phyloP scores from a whole-genome alignment of 2,888 invertebrate species.

The Rhamphomyia laevipes region DNA sequence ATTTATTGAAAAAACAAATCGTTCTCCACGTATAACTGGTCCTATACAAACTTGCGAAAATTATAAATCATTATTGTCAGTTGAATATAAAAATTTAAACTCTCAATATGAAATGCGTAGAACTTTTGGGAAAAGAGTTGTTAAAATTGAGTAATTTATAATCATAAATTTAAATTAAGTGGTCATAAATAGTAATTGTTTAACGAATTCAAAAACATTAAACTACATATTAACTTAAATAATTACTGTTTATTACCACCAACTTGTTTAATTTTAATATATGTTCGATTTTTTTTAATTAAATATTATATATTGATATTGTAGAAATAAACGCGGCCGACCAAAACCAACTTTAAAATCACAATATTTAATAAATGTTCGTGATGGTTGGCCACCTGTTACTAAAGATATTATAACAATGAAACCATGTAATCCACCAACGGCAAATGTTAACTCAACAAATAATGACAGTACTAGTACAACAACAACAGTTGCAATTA shows the following conservation, averaged over 20 bases:
- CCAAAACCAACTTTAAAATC: constrained; percentile 47
- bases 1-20: constrained; percentile 24
- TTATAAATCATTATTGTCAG: constrained; percentile 48
- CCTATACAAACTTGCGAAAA: constrained; percentile 43
- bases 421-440: constrained; percentile 43
- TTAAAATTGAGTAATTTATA: constrained; percentile 48
- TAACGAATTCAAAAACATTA: too few species aligned
- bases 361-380: constrained; percentile 55
- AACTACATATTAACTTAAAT: too few species aligned
- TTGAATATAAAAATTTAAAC: constrained; percentile 62
- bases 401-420: constrained; percentile 62
- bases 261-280: too few species aligned
- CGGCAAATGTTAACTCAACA: constrained; percentile 15
- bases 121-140: constrained; percentile 69
- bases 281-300: not conserved
- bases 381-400: constrained; percentile 59
- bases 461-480: constrained; percentile 8
- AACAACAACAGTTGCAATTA: constrained; percentile 18
- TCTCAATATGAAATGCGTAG: constrained; percentile 68
- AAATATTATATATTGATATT: constrained; percentile 17
- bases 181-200: too few species aligned
- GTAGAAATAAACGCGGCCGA: constrained; percentile 45
- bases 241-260: too few species aligned
- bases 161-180: not conserved
- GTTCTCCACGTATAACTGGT: constrained; percentile 7